Evolutionary conservation across 2,113 vertebrate genomes (phyloP), one percentile per base, ranked within the genome.

Genomic region (Okapia johnstoni): DNA sequence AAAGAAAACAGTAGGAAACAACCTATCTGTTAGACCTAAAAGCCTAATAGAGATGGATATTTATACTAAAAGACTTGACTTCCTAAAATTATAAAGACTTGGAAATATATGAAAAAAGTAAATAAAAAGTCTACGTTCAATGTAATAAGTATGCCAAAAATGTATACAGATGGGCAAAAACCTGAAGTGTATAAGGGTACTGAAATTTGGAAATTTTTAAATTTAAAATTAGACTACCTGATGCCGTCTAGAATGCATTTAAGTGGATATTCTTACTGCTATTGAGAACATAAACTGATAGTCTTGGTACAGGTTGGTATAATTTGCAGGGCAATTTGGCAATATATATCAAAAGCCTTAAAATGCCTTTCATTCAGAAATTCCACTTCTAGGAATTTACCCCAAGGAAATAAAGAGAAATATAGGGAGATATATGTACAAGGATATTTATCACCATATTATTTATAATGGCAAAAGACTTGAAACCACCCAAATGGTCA

Each of bases 391-490:
- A 86, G 83, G 85, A 89, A 54, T 63, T 88, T 83, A 95, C 89
- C 40, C 60, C 81, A 95, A 89, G 61, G 73, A 83, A 95, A 95
- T 43, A 52, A 95, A 88, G 43, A 60, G 30, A 87, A 93, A 57
- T 33, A 87, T 4, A 50, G 19, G 90, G 30, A 83, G 28, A 87
- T 23, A 46, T 70, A 57, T 54, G 4, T 86, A 54, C 7, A 81
- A 85, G 33, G n/a, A 61, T 84, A 90, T 94, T 58, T 79, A 79
- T 30, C 63, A 0, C 30, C 85, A 58, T 94, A 48, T 90, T 80
- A 96, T 86, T 90, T 97, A 81, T 60, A 89, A 85, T 21, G 21
- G 52, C 30, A 77, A 95, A 95, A 96, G 54, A 36, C 50, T 28
- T 81, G n/a, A 95, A 94, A 66, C 30, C 10, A 89, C 50, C 60